These are phyloP conservation scores for Caenorhabditis virilis DNA, from an alignment of 2,888 invertebrate species.

Conservation along the genomic window DNA sequence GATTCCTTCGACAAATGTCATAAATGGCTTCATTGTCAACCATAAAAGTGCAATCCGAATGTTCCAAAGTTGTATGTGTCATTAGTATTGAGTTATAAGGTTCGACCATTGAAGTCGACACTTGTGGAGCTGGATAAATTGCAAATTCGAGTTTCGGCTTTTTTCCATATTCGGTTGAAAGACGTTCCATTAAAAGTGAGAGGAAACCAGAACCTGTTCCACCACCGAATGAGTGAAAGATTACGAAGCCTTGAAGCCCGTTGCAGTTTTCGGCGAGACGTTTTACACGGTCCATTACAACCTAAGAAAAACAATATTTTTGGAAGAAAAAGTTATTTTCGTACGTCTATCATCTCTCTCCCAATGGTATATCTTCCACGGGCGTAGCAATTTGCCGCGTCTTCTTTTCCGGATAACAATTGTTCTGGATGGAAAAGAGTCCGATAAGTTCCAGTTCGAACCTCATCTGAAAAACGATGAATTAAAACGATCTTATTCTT, in stretches of 20 bases:
- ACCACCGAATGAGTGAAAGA: constrained; percentile 87
- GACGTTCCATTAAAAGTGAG: constrained; percentile 83
- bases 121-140: constrained; percentile 86
- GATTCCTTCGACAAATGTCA: constrained; percentile 84
- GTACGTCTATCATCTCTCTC: constrained; percentile 77
- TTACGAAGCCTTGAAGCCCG: constrained; percentile 79
- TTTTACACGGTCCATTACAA: constrained; percentile 64
- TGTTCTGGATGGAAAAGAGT: constrained; percentile 92
- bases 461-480: constrained; percentile 68
- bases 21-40: constrained; percentile 78
- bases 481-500: not conserved
- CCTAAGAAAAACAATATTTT: constrained; percentile 20
- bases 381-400: constrained; percentile 65
- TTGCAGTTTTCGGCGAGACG: constrained; percentile 78
- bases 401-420: constrained; percentile 85
- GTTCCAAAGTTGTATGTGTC: constrained; percentile 89
- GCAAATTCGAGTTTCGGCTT: constrained; percentile 87
- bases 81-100: constrained; percentile 94
- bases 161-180: constrained; percentile 84
- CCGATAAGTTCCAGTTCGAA: constrained; percentile 71
- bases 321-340: not conserved
- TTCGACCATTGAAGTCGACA: constrained; percentile 81
- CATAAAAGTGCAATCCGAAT: constrained; percentile 94
- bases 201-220: constrained; percentile 87
- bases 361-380: constrained; percentile 71